Conservation (phyloP, 1,140 invertebrate genomes). For the Mesaphorura yosii region DNA sequence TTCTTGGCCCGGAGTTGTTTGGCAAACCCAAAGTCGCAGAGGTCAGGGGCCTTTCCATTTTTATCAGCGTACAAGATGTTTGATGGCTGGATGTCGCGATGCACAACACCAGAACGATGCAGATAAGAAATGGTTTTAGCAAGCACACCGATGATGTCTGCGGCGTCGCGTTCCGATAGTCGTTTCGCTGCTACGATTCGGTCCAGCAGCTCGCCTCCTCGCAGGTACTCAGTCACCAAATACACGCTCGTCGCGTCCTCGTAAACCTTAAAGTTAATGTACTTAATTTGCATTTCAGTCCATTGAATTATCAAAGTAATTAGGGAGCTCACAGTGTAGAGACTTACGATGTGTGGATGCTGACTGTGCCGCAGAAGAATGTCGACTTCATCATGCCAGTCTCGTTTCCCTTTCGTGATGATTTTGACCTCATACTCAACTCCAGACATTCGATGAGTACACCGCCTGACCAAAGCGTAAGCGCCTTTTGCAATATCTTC, state of each 20-base stretch:
- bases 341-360: constrained; percentile 85
- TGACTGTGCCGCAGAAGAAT: constrained; percentile 88
- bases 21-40: constrained; percentile 95
- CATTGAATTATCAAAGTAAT: too few species aligned
- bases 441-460: constrained; percentile 72
- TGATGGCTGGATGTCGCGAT: constrained; percentile 90
- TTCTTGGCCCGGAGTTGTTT: constrained; percentile 93
- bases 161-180: constrained; percentile 84
- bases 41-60: constrained; percentile 60
- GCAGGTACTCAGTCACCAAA: constrained; percentile 80
- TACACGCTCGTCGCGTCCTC: constrained; percentile 80
- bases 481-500: constrained; percentile 71
- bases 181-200: constrained; percentile 72
- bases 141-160: constrained; percentile 72
- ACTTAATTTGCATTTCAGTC: too few species aligned
- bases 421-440: constrained; percentile 95
- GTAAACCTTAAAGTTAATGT: constrained; percentile 54
- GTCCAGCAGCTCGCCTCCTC: constrained; percentile 89
- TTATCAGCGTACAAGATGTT: constrained; percentile 90
- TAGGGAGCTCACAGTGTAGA: constrained; percentile 66
- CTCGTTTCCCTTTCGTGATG: constrained; percentile 80
- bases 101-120: constrained; percentile 85
- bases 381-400: constrained; percentile 95
- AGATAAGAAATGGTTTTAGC: constrained; percentile 81
- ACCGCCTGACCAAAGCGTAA: constrained; percentile 74